Evolutionary conservation across 2,113 vertebrate species (phyloP).

Genomic region (Plotosus lineatus): DNA sequence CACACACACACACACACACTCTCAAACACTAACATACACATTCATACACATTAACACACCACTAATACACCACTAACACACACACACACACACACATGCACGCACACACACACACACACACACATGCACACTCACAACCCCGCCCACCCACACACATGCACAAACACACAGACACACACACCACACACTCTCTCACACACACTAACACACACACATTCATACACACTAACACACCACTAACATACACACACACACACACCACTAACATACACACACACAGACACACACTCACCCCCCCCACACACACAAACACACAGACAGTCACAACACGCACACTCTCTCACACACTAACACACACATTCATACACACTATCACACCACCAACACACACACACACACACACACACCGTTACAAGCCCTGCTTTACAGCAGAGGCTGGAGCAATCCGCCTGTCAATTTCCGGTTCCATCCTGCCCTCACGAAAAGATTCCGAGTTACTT

Average conservation of each 20-base stretch:
- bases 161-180: slow-evolving; percentile 15
- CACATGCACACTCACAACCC: no score
- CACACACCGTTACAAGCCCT: no score
- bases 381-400: slow-evolving; percentile 1
- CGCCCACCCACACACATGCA: slow-evolving; percentile 31
- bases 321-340: slow-evolving; percentile 10
- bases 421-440: no score
- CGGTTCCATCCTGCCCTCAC: no score
- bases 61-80: no score
- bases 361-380: no score
- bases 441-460: no score
- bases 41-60: neutral
- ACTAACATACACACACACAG: slow-evolving; percentile 28
- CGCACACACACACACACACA: slow-evolving; percentile 23
- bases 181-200: no score
- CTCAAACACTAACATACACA: slow-evolving; percentile 18
- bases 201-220: neutral
- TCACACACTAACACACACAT: slow-evolving; percentile 6
- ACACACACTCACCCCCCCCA: neutral
- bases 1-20: slow-evolving; percentile 16
- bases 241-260: slow-evolving; percentile 27
- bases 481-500: no score
- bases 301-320: slow-evolving; percentile 20
- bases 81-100: slow-evolving; percentile 1
- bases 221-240: no score